A percentile compares a stretch with the other conserved stretches of the same genome.
phyloP scores from a whole-genome alignment of 2,113 vertebrate genomes.

The Odobenus rosmarus region DNA sequence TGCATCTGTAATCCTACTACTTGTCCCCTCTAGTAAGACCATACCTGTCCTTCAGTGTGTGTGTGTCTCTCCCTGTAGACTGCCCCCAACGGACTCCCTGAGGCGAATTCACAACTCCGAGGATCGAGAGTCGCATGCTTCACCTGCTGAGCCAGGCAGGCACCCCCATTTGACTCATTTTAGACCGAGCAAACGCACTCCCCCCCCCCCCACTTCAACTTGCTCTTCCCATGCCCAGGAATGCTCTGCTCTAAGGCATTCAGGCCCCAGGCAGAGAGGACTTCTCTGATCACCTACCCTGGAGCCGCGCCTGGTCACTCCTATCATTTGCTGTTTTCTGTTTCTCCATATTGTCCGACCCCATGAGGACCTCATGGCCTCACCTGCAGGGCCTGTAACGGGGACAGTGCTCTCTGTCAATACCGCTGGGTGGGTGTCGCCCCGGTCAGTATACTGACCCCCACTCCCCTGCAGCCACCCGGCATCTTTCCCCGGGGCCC shows the following conservation, averaged over 20 bases:
- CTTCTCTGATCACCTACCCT: too few relatives aligned
- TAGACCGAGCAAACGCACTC: not conserved
- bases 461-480: not conserved
- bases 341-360: not conserved
- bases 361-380: not conserved
- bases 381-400: fast-evolving
- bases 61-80: not conserved
- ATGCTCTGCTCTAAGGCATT: too few relatives aligned
- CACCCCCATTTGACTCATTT: not conserved
- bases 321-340: fast-evolving
- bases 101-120: not conserved
- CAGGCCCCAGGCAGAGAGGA: not conserved
- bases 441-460: fast-evolving
- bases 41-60: not conserved
- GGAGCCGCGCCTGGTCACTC: too few relatives aligned
- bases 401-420: not conserved
- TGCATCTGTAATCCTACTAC: fast-evolving
- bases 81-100: not conserved
- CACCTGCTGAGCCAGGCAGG: not conserved
- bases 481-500: not conserved
- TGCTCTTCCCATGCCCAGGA: not conserved
- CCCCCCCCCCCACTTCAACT: too few relatives aligned
- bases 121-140: not conserved
- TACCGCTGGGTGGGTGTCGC: fast-evolving
- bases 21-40: not conserved